These are phyloP conservation scores for Rhea pennata DNA, from an alignment of 2,113 vertebrate genomes.

Conservation along the genomic window DNA sequence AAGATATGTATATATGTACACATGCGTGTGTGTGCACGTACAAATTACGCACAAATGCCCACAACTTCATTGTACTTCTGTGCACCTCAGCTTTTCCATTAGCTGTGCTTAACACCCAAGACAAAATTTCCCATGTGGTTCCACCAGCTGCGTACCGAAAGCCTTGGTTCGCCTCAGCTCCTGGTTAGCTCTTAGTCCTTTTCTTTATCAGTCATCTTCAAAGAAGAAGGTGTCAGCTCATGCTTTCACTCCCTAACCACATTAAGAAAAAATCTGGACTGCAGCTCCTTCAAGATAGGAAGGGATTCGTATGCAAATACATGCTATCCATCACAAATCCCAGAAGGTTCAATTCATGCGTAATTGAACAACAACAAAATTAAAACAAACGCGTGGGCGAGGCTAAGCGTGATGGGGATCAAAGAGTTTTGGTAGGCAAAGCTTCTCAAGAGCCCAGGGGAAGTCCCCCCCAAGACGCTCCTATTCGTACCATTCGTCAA, in stretches of 20 bases:
- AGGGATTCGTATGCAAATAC: not conserved
- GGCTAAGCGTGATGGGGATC: not conserved
- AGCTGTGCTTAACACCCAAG: not conserved
- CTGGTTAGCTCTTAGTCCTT: rapidly evolving
- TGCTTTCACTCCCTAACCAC: not conserved
- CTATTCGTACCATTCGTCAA: not conserved
- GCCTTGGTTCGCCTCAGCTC: not conserved
- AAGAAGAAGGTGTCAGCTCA: not conserved
- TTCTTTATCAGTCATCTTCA: not conserved
- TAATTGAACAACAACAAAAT: not conserved
- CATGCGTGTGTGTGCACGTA: not conserved
- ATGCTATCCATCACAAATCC: not conserved
- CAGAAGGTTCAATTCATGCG: not conserved
- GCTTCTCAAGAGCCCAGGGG: rapidly evolving
- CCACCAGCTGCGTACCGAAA: not conserved
- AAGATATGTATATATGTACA: rapidly evolving
- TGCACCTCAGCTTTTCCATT: not conserved
- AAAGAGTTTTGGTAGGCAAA: not conserved
- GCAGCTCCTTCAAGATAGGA: not conserved
- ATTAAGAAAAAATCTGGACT: not conserved
- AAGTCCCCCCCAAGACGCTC: not conserved
- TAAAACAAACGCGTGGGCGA: not conserved
- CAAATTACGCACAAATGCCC: not conserved
- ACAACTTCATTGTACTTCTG: not conserved
- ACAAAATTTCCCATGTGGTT: not conserved